Base-by-base conservation (phyloP, 2,113 vertebrate species). In the Amphiprion ocellaris region DNA sequence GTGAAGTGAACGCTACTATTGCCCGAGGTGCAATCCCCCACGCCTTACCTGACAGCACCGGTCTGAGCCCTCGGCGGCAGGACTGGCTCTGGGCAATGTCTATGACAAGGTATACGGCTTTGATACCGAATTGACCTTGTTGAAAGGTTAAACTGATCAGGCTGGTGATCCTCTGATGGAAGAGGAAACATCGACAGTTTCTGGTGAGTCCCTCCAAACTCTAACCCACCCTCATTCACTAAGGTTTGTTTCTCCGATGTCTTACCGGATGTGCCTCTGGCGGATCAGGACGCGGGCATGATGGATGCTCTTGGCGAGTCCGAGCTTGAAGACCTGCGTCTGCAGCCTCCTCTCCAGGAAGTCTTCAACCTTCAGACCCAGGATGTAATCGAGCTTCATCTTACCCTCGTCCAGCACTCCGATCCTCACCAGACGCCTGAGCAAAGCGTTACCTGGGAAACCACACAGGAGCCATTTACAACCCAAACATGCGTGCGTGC, bases 311-410 rank as follows among this genome's bases (percentile, higher is more conserved):
- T 98, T 98, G 70, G 97, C 96, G 39, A 98, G 89, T 52, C 97
- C 97, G 55, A 98, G 94, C 79, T 98, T 98, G 91, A 98, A 98
- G 74, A 98, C 97, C 88, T 98, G 97, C 0, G 97, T 98, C 92
- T 98, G 97, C 74, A 98, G 93, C 76, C 97, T 95, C 50, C 97
- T 94, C 92, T 98, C 97, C 90, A 98, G 78, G 85, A 98, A 98
- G 37, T 98, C 97, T 77, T 98, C 97, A 0, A 98, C 96, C 89
- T 98, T 98, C 86, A 98, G 93, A 64, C 96, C 97, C 87, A 98
- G 90, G 86, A 98, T 97, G 89, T 98, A 97, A 96, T 98, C 97
- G 41, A 98, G 95, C 91, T 98, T 98, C 97, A 98, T 98, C 91
- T 98, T 98, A 74, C 96, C 96, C 91, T 98, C 97, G 2, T 98